These are phyloP conservation scores for Gymnorhina tibicen DNA, from an alignment of 2,113 vertebrate species.

Conservation along the genomic window DNA sequence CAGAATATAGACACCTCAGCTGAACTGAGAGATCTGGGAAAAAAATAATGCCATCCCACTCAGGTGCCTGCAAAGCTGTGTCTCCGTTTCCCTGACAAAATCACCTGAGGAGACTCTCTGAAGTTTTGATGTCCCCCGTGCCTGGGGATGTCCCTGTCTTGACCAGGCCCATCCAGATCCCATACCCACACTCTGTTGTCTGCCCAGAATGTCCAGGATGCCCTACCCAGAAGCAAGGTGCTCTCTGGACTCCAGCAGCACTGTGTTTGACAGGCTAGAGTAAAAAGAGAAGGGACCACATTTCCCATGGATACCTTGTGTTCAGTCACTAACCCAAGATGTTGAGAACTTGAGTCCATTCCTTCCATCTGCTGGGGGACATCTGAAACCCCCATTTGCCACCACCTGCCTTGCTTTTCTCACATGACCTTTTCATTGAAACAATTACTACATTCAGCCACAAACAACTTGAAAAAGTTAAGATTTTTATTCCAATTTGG, in stretches of 20 bases:
- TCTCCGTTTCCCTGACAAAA: neutral
- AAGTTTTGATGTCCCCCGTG: fast-evolving
- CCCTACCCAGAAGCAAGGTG: neutral
- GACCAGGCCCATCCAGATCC: neutral
- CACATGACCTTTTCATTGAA: neutral
- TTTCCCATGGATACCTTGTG: neutral
- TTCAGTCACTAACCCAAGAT: neutral
- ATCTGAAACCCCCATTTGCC: neutral
- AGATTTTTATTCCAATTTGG: neutral
- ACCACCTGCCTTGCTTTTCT: neutral
- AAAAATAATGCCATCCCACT: neutral
- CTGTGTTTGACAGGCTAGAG: neutral
- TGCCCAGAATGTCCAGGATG: neutral
- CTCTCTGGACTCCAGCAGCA: neutral
- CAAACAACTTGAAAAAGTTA: neutral
- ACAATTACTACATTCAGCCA: neutral
- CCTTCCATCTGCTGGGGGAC: neutral
- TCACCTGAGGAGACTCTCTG: neutral
- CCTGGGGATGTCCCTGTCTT: neutral
- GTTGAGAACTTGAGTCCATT: neutral
- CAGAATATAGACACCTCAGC: neutral
- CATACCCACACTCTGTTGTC: neutral
- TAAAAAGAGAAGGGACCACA: neutral
- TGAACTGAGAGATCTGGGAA: neutral
- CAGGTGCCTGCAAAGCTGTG: neutral